These are phyloP conservation scores for Coleophora deauratella DNA, from an alignment of 2,888 invertebrate species.

Conservation along the genomic window DNA sequence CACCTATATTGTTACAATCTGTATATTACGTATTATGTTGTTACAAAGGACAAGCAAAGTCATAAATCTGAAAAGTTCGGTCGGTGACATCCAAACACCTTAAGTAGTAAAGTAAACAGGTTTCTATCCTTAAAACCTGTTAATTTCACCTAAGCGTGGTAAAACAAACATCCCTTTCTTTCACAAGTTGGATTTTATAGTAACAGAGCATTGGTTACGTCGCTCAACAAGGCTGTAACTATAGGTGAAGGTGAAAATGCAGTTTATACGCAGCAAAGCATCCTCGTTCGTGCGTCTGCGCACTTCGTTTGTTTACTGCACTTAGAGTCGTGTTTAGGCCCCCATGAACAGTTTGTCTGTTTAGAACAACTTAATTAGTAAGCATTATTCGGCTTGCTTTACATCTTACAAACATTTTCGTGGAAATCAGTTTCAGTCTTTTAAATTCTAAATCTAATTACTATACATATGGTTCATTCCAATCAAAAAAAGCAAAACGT, in stretches of 20 bases:
- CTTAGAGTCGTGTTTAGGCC: constrained; percentile 21
- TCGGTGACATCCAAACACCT: not conserved
- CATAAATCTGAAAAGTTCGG: no score
- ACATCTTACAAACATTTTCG: not conserved
- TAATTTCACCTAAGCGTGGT: no score
- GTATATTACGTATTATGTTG: no score
- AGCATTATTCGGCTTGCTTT: not conserved
- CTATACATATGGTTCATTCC: no score
- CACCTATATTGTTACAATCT: no score
- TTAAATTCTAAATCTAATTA: not conserved
- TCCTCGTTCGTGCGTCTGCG: constrained; percentile 12
- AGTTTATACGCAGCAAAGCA: constrained; percentile 13
- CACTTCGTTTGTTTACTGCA: constrained; percentile 28
- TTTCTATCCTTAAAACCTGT: no score
- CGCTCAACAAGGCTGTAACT: constrained; percentile 17
- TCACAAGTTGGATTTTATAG: no score
- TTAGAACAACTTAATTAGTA: not conserved
- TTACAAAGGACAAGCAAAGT: no score
- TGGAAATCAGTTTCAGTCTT: constrained; percentile 5
- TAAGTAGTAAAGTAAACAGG: not conserved
- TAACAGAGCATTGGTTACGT: constrained; percentile 5
- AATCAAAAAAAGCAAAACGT: no score
- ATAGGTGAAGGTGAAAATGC: constrained; percentile 19
- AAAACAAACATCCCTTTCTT: no score
- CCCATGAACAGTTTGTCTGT: no score